Evolutionary conservation across 2,797 vertebrate species (phyloP).

Genomic region (Chromis chromis): DNA sequence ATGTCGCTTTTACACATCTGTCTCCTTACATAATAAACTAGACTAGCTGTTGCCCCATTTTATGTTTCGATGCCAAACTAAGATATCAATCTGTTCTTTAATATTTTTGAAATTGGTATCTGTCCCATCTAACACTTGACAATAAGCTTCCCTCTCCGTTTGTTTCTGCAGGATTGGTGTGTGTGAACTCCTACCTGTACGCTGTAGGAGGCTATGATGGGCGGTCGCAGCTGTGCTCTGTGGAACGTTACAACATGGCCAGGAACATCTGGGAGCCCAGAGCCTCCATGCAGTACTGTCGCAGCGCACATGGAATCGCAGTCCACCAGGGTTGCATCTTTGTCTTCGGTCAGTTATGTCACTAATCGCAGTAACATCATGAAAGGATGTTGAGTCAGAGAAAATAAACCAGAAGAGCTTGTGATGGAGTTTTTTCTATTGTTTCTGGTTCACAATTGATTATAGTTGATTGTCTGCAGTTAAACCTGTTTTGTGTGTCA

Average conservation of each 20-base stretch:
- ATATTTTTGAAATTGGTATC: too few species aligned
- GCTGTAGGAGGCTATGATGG: slow-evolving; percentile 88
- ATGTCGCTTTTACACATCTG: too few species aligned
- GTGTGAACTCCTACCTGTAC: slow-evolving; percentile 83
- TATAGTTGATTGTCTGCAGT: background rate
- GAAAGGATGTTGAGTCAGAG: background rate
- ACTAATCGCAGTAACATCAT: background rate
- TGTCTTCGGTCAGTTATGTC: slow-evolving; percentile 80
- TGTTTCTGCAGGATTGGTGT: slow-evolving; percentile 79
- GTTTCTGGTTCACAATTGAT: background rate
- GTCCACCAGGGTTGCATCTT: slow-evolving; percentile 84
- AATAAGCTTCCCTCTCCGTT: background rate
- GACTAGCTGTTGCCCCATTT: too few species aligned
- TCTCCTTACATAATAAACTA: too few species aligned
- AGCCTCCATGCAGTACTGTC: slow-evolving; percentile 83
- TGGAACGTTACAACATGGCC: slow-evolving; percentile 84
- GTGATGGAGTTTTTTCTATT: background rate
- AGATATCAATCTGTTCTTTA: too few species aligned
- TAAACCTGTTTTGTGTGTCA: background rate
- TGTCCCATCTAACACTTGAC: background rate
- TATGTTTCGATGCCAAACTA: too few species aligned
- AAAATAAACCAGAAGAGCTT: background rate
- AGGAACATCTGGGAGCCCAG: slow-evolving; percentile 83
- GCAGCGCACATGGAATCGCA: slow-evolving; percentile 85
- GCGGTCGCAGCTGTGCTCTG: slow-evolving; percentile 79